Base-by-base conservation (phyloP, 2,888 invertebrate species). In the Hydraecia micacea region DNA sequence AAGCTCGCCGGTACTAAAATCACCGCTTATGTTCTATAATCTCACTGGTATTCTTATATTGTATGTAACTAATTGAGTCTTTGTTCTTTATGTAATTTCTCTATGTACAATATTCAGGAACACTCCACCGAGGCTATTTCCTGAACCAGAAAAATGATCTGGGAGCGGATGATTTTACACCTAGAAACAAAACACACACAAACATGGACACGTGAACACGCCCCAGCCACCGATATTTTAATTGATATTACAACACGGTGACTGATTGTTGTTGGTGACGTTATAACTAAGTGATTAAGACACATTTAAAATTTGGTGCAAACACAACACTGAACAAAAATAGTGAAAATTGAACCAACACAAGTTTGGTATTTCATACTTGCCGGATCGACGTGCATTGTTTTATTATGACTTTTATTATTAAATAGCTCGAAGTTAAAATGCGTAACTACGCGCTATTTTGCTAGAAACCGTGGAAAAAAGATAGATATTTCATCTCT, bases 91-190 rank as follows among this genome's bases (percentile, higher is more conserved):
- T 93, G 90, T 88, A 93, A 94, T 93, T 91, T 92, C 75, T 96
- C 91, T 96, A 96, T 96, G 90, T 96, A 97, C 96, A 97, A 95
- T 88, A 90, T 93, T 95, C 96, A 95, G 96, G 96, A 96, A 94
- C 95, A 93, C 94, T 94, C 92, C 95, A 92, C 90, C 93, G 93
- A 92, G 94, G 94, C 93, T 97, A 97, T 95, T 97, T 96, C 95
- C 96, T 97, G 97, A 96, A 97, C 97, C 97, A 97, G 97, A 97
- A 97, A 96, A 97, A 97, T 92, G 97, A 97, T 94, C 97, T 95
- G 94, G 97, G 97, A 93, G 95, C 97, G 94, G 97, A 95, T 97
- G 97, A 96, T 96, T 97, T 97, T 95, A 96, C 91, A 97, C 97
- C 97, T 97, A 97, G 94, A 96, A 97, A 96, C 82, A 95, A 95